These are phyloP conservation scores for Conus ventricosus DNA, from an alignment of 1,140 invertebrate species.

Conservation along the genomic window DNA sequence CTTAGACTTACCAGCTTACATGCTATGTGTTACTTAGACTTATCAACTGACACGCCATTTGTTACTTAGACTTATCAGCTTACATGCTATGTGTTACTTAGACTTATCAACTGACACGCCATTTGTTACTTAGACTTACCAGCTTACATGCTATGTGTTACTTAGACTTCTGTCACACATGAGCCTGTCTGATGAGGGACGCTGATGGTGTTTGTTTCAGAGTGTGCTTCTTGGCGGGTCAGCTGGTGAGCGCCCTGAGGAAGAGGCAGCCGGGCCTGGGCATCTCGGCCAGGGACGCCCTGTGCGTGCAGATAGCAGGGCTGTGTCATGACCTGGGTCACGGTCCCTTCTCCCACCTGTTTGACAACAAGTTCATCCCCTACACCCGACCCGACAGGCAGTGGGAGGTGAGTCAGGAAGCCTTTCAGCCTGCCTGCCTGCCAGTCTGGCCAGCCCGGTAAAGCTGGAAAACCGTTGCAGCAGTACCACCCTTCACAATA, in stretches of 20 bases:
- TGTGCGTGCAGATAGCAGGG: slow-evolving; percentile 80
- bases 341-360: slow-evolving; percentile 60
- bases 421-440: neutral
- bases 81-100: too few species aligned
- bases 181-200: neutral
- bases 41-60: too few species aligned
- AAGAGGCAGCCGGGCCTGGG: slow-evolving; percentile 75
- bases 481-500: too few species aligned
- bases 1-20: too few species aligned
- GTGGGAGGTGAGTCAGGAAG: neutral
- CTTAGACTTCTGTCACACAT: too few species aligned
- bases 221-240: slow-evolving; percentile 75
- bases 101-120: too few species aligned
- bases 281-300: slow-evolving; percentile 74
- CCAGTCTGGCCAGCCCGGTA: neutral
- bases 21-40: too few species aligned
- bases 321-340: slow-evolving; percentile 81
- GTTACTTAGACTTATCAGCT: too few species aligned
- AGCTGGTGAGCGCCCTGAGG: slow-evolving; percentile 68
- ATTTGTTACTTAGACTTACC: too few species aligned
- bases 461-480: too few species aligned
- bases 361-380: slow-evolving; percentile 46
- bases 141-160: too few species aligned
- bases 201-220: slow-evolving; percentile 34
- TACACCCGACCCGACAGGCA: neutral